phyloP scores from a whole-genome alignment of 2,113 vertebrate species.

The Toxotes chatareus region DNA sequence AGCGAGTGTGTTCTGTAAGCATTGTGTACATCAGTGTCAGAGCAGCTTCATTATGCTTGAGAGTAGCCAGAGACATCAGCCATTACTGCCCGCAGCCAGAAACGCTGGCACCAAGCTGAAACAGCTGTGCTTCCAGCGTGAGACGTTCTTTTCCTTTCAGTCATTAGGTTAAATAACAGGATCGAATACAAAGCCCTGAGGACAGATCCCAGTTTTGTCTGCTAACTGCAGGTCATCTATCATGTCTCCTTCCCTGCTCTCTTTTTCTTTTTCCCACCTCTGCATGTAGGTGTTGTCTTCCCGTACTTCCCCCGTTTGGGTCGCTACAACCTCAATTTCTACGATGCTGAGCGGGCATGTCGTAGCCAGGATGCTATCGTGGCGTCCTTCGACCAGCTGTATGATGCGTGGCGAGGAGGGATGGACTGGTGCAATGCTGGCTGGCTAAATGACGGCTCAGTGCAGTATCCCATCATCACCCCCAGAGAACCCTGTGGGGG shows the following conservation, averaged over 20 bases:
- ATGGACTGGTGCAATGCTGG: conserved; percentile 98
- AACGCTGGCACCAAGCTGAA: conserved; percentile 1
- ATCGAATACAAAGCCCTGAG: background rate
- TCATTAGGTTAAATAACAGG: conserved; percentile 3
- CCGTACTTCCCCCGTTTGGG: conserved; percentile 93
- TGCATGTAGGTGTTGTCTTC: conserved; percentile 89
- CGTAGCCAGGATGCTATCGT: conserved; percentile 91
- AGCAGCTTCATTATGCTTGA: conserved; percentile 39
- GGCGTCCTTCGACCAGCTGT: conserved; percentile 95
- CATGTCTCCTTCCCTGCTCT: background rate
- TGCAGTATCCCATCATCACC: conserved; percentile 94
- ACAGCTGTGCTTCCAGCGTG: conserved; percentile 36
- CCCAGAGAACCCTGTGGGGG: conserved; percentile 95
- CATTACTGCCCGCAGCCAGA: conserved; percentile 6
- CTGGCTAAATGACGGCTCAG: conserved; percentile 95
- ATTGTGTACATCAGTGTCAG: conserved; percentile 23
- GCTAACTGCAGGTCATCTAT: background rate
- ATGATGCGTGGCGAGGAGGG: conserved; percentile 90
- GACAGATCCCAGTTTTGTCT: background rate
- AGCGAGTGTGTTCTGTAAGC: conserved; percentile 24
- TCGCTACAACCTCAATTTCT: conserved; percentile 95
- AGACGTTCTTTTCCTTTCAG: background rate
- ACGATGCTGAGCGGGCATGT: conserved; percentile 90
- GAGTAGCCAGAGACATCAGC: background rate
- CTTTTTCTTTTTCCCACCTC: background rate